Conservation (phyloP, 2,797 vertebrate genomes). For the Synanceia verrucosa region DNA sequence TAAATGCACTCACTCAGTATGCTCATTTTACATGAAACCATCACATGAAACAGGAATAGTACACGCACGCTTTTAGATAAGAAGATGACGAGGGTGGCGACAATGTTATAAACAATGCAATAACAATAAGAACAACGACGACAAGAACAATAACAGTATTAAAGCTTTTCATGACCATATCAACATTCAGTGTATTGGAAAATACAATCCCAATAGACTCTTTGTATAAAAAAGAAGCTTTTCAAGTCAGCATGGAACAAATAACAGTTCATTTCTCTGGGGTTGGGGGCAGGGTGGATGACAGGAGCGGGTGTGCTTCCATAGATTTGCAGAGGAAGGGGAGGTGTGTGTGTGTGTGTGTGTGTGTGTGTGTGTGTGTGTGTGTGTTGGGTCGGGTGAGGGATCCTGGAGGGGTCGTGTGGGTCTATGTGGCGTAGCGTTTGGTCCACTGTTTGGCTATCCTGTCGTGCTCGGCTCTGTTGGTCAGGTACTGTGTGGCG, state of each 20-base stretch:
- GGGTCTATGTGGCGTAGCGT: constrained; percentile 92
- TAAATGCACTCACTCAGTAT: constrained; percentile 51
- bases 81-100: constrained; percentile 50
- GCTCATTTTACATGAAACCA: constrained; percentile 56
- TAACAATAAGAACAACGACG: constrained; percentile 66
- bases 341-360: constrained; percentile 27
- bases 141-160: constrained; percentile 79
- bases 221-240: constrained; percentile 85
- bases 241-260: constrained; percentile 85
- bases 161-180: constrained; percentile 85
- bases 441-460: constrained; percentile 99
- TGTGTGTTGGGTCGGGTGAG: constrained; percentile 82
- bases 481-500: constrained; percentile 93
- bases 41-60: constrained; percentile 63
- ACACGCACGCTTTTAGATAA: constrained; percentile 46
- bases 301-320: constrained; percentile 70
- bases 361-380: constrained; percentile 11
- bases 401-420: constrained; percentile 7
- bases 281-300: constrained; percentile 31
- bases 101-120: constrained; percentile 72
- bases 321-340: constrained; percentile 52
- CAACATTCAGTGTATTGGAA: constrained; percentile 85
- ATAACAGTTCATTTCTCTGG: constrained; percentile 72
- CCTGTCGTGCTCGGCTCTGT: constrained; percentile 95
- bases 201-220: constrained; percentile 83